Base-by-base conservation (phyloP, 2,797 vertebrate genomes). In the Spea hammondii region DNA sequence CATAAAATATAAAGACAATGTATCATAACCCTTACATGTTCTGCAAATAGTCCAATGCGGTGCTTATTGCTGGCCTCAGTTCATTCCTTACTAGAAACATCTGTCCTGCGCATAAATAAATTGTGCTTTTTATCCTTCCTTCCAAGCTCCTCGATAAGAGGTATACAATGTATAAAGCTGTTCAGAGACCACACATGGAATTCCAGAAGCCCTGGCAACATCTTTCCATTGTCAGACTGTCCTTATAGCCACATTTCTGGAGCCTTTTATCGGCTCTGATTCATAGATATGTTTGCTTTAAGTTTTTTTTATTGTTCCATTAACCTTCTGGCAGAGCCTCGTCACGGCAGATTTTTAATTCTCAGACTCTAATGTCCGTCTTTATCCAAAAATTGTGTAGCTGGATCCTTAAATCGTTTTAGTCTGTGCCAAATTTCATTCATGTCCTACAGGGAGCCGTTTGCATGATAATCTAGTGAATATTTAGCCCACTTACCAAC, bases 361-460 rank as follows among this genome's bases (percentile, higher is more conserved):
- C 32, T 51, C 55, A 45, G 13, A 57, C 67, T 67, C 14, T 44
- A 55, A 10, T 65, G 17, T 48, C 44, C 65, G 71, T 79, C 65
- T 79, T 62, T n/a, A 46, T 74, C 70, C 78, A 74, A 79, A 32
- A 66, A 72, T 47, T 73, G 68, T 73, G 1, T 73, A 73, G 68
- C 17, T 49, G 53, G 73, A 66, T 78, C 57, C 53, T 64, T 32
- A 57, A 72, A 72, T 12, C 55, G 62, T 54, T 64, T 60, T 46
- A 51, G 13, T 10, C 51, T 13, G 51, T 12, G 14, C 53, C 14
- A 47, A 49, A 13, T 14, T 60, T n/a, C 13, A 7, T 72, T n/a
- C 44, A 55, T 72, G 54, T 55, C 57, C 70, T 53, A 49, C 12
- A 14, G 76, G 70, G 62, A 67, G 14, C 9, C 59, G n/a, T 47